These are phyloP conservation scores for Bombyx mandarina DNA, from an alignment of 1,140 invertebrate genomes.

Conservation along the genomic window DNA sequence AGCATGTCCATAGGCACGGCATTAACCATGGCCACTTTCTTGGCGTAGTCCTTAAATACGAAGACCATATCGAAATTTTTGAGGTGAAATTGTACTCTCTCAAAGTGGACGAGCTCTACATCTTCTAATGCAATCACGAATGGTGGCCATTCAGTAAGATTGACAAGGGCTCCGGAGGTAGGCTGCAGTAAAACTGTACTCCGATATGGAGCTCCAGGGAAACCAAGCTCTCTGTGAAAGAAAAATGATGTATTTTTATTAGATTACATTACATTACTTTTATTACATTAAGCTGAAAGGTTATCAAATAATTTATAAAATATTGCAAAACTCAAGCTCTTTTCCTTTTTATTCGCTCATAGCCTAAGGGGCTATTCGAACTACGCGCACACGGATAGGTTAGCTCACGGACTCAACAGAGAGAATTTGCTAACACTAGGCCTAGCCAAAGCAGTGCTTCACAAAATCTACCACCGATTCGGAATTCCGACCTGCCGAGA, in stretches of 20 bases:
- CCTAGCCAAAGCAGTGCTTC: no score
- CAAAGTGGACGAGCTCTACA: slow-evolving; percentile 98
- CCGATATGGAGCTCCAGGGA: slow-evolving; percentile 97
- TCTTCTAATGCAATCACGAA: slow-evolving; percentile 99
- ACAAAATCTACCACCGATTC: no score
- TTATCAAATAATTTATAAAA: no score
- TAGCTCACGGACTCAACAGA: no score
- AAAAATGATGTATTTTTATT: neutral
- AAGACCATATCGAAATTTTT: slow-evolving; percentile 99
- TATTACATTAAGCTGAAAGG: no score
- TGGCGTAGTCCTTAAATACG: slow-evolving; percentile 97
- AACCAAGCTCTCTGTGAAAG: slow-evolving; percentile 87
- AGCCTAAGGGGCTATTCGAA: no score
- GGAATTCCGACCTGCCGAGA: no score
- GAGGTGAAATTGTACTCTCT: slow-evolving; percentile 97
- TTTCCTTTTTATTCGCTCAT: no score
- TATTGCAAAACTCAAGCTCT: no score
- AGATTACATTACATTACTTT: neutral
- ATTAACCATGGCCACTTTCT: slow-evolving; percentile 96
- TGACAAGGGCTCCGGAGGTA: slow-evolving; percentile 96
- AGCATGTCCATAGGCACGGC: slow-evolving; percentile 98
- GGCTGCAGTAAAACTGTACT: slow-evolving; percentile 97
- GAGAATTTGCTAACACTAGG: no score
- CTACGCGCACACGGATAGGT: no score
- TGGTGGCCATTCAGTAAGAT: slow-evolving; percentile 98